Conservation (phyloP, 2,888 invertebrate species). For the Drymonia ruficornis region DNA sequence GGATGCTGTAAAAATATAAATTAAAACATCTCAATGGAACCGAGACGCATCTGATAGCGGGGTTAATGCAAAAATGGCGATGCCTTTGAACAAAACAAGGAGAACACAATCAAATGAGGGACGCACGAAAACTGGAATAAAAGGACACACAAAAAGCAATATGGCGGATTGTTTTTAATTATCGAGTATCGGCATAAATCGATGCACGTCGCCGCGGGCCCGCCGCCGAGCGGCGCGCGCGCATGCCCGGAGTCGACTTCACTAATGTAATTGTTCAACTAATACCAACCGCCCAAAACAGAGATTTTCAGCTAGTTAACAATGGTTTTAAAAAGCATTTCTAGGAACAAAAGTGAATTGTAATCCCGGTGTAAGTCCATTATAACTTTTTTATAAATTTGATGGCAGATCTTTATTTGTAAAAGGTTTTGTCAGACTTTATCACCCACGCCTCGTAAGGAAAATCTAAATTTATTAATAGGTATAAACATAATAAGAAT, state of each 20-base stretch:
- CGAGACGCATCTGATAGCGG: constrained; percentile 66
- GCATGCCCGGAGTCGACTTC: constrained; percentile 49
- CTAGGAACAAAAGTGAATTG: no score
- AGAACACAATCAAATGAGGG: constrained; percentile 82
- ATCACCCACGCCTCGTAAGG: no score
- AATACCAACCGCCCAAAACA: no score
- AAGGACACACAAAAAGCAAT: constrained; percentile 78
- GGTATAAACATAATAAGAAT: no score
- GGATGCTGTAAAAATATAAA: constrained; percentile 69
- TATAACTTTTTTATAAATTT: no score
- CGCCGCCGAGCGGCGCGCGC: constrained; percentile 56
- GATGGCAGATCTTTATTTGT: no score
- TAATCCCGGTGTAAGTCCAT: no score
- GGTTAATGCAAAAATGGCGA: constrained; percentile 65
- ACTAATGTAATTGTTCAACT: no score
- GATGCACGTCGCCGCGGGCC: constrained; percentile 81
- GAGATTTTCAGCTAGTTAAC: no score
- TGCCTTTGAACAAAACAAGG: constrained; percentile 49
- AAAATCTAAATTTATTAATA: no score
- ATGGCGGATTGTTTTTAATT: constrained; percentile 85
- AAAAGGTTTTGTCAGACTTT: no score
- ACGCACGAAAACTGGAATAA: constrained; percentile 81
- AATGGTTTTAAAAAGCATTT: no score
- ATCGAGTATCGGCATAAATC: constrained; percentile 85
- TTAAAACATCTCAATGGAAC: constrained; percentile 73